These are phyloP conservation scores for Selenia dentaria DNA, from an alignment of 2,888 invertebrate genomes.

Conservation along the genomic window DNA sequence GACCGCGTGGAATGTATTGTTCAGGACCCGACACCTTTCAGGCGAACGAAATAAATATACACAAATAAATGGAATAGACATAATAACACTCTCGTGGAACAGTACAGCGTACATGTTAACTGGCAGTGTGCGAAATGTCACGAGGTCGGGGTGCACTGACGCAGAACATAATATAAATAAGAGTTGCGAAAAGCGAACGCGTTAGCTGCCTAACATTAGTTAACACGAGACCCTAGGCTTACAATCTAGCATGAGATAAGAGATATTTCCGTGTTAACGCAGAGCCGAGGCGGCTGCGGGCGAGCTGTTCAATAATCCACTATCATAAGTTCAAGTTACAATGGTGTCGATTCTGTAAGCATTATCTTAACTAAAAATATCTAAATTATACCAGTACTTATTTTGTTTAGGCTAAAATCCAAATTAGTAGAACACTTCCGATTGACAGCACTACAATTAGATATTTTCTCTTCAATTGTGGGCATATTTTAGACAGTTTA, in stretches of 20 bases:
- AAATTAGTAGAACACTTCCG: no score
- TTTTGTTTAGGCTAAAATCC: no score
- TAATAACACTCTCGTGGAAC: constrained; percentile 38
- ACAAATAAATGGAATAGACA: constrained; percentile 44
- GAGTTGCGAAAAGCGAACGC: constrained; percentile 75
- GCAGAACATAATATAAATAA: constrained; percentile 33
- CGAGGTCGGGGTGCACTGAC: constrained; percentile 5
- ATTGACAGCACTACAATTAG: no score
- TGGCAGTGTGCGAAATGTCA: constrained; percentile 44
- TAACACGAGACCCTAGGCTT: constrained; percentile 80
- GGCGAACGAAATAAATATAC: constrained; percentile 69
- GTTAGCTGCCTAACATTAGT: constrained; percentile 78
- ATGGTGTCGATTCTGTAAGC: no score
- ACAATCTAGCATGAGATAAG: constrained; percentile 68
- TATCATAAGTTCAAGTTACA: no score
- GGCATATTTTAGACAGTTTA: no score
- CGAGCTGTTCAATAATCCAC: neutral
- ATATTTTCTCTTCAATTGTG: no score
- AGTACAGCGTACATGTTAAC: constrained; percentile 44
- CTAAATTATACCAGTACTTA: no score
- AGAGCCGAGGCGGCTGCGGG: constrained; percentile 14
- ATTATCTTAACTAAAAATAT: no score
- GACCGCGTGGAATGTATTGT: constrained; percentile 81
- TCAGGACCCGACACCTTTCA: constrained; percentile 81
- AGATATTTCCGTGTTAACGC: constrained; percentile 29